Conservation (phyloP, 1,140 invertebrate genomes). For the Cataglyphis hispanica region DNA sequence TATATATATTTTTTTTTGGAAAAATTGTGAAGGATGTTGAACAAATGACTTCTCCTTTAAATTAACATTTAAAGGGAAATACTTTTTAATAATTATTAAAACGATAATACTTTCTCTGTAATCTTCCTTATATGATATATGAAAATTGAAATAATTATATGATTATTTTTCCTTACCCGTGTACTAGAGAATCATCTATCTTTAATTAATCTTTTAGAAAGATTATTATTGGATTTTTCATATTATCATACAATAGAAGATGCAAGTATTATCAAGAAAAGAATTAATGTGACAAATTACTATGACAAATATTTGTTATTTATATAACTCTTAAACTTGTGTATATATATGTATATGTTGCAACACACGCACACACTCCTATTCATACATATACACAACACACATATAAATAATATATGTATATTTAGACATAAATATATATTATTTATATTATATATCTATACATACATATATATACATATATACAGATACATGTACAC, state of each 20-base stretch:
- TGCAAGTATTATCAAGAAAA: not conserved
- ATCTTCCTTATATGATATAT: constrained; percentile 55
- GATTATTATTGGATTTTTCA: constrained; percentile 33
- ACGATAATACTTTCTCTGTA: constrained; percentile 4
- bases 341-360: not conserved
- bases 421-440: not conserved
- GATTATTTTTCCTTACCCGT: not conserved
- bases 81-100: constrained; percentile 48
- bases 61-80: constrained; percentile 32
- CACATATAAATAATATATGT: constrained; percentile 21
- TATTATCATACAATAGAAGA: constrained; percentile 21
- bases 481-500: not conserved
- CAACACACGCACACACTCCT: not conserved
- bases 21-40: not conserved
- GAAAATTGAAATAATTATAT: constrained; percentile 30
- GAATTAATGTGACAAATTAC: constrained; percentile 17
- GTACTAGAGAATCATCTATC: constrained; percentile 4
- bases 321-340: constrained; percentile 3
- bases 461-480: not conserved
- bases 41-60: constrained; percentile 26
- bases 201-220: not conserved
- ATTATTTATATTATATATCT: no score
- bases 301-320: constrained; percentile 41
- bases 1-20: not conserved
- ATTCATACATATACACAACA: constrained; percentile 10